Evolutionary conservation across 2,888 invertebrate genomes (phyloP), one percentile per base, ranked within the genome.

Genomic region (Cephus spinipes): DNA sequence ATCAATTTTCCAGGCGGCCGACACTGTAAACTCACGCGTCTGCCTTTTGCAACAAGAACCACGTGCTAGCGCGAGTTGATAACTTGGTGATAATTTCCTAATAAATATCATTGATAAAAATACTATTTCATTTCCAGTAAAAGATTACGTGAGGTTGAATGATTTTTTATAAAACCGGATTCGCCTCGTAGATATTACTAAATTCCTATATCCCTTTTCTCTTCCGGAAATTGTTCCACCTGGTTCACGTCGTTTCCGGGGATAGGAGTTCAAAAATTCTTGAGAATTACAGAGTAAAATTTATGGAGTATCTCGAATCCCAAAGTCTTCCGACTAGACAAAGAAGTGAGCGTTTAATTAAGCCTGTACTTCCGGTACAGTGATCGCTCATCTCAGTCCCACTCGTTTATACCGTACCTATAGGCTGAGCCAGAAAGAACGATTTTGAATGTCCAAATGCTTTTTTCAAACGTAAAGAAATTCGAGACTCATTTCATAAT

Each of bases 1-100:
- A 83, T 81, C 80, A 82, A 83, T 82, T 83, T 82, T 77, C 81
- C 75, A 23, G 55, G 23, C 23, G 69, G 74, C 23, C 55, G 55
- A 23, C 55, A 55, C 55, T 23, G 23, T 55, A 55, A 55, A 55
- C 23, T 55, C 23, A 55, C 55, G 23, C 23, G 23, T 55, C 55
- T 55, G 55, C 55, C 23, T 23, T 55, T 55, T 55, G 23, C 55
- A 23, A 55, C 23, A 23, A 55, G 55, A 55, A 55, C 55, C 55
- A 55, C 55, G 55, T 23, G 55, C 15, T 40, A 40, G 15, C 15
- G 15, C 40, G 15, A 40, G 15, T 40, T 40, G 15, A 40, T 15
- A 36, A 15, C 40, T 1, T 40, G 6, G 6, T 15, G 40, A 40
- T 15, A 40, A 40, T 15, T 40, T 40, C 15, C 15, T 40, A 15